A percentile compares a stretch with the other conserved stretches of the same genome.
Conservation (phyloP, 2,113 vertebrate genomes). For the Melierax canorus region DNA sequence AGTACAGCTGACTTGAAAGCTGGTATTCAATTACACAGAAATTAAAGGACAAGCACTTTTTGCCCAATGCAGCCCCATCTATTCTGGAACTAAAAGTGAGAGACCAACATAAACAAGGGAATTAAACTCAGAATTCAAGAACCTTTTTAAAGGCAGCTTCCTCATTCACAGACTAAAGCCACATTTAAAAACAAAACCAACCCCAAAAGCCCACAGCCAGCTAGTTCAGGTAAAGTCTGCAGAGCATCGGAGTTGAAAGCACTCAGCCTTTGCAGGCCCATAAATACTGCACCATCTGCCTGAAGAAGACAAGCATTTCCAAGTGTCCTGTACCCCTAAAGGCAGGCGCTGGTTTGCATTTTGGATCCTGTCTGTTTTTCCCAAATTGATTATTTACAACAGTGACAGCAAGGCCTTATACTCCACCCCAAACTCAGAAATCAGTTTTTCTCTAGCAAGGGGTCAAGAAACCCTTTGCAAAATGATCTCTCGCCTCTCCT, state of each 20-base stretch:
- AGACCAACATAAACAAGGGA: not conserved
- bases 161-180: not conserved
- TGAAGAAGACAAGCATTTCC: not conserved
- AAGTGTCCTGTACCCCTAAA: fast-evolving
- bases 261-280: not conserved
- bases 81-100: not conserved
- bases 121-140: not conserved
- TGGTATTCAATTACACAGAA: not conserved
- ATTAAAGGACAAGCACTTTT: not conserved
- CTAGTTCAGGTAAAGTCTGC: fast-evolving
- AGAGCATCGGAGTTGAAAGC: fast-evolving
- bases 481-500: not conserved
- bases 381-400: not conserved
- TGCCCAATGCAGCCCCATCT: not conserved
- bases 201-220: not conserved
- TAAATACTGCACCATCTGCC: fast-evolving
- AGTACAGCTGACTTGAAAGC: not conserved
- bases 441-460: not conserved
- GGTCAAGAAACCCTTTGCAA: not conserved
- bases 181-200: not conserved
- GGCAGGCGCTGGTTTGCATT: fast-evolving
- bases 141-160: not conserved
- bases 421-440: not conserved
- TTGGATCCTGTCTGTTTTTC: not conserved
- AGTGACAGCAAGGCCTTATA: not conserved